Percentiles rank a stretch among this genome's conserved stretches.
Evolutionary conservation across 2,113 vertebrate genomes (phyloP).

Genomic region (Pseudolaguvia tuberculata): DNA sequence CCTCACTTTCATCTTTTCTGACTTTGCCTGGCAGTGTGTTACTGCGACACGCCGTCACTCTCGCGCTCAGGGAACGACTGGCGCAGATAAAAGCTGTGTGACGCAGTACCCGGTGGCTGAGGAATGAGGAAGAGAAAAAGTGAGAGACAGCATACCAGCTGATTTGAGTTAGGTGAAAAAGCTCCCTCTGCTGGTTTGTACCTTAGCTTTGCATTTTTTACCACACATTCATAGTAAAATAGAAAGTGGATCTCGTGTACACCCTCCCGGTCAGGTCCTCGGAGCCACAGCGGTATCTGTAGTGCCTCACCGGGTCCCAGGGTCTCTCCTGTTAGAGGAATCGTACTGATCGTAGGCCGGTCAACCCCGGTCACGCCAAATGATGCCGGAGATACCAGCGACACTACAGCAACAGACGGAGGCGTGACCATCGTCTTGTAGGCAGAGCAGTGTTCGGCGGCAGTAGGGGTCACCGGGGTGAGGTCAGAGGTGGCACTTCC

Average conservation of each 20-base stretch:
- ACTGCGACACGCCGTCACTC: constrained; percentile 82
- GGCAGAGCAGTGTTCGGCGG: constrained; percentile 88
- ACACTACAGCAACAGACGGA: constrained; percentile 63
- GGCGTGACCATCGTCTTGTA: constrained; percentile 83
- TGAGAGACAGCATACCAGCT: constrained; percentile 5
- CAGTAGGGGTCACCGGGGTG: constrained; percentile 79
- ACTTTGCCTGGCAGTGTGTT: constrained; percentile 67
- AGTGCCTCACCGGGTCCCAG: constrained; percentile 85
- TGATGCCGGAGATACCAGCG: constrained; percentile 74
- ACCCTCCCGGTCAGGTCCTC: constrained; percentile 92
- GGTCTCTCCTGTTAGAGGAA: constrained; percentile 76
- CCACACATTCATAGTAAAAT: constrained; percentile 91
- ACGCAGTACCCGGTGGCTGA: constrained; percentile 87
- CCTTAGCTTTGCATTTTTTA: constrained; percentile 82
- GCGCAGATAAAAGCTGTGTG: constrained; percentile 95
- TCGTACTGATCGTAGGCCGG: constrained; percentile 74
- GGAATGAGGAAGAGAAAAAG: neutral
- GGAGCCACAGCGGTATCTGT: constrained; percentile 92
- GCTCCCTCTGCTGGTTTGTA: constrained; percentile 53
- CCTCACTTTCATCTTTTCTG: constrained; percentile 59
- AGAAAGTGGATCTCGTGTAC: constrained; percentile 98
- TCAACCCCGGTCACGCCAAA: constrained; percentile 68
- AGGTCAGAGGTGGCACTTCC: constrained; percentile 75
- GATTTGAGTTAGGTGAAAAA: neutral
- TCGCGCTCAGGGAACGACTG: constrained; percentile 86